Conservation (phyloP, 2,113 vertebrate genomes). For the Podarcis cretensis region DNA sequence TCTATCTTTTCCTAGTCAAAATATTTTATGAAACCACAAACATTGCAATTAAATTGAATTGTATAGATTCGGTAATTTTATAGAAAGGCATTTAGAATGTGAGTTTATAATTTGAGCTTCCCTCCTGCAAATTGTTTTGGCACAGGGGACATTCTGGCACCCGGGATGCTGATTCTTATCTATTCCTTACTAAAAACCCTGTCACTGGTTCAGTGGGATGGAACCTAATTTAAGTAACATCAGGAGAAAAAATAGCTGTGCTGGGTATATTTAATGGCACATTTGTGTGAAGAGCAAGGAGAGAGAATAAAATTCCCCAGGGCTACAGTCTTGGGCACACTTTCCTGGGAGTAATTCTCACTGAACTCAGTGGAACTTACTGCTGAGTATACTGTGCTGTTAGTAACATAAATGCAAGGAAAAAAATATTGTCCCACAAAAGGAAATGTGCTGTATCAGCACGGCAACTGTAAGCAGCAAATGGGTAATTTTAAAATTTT, state of each 20-base stretch:
- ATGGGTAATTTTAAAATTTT: slow-evolving; percentile 32
- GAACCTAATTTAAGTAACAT: slow-evolving; percentile 14
- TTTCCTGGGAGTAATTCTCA: no score
- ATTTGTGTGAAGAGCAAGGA: slow-evolving; percentile 33
- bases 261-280: slow-evolving; percentile 25
- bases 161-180: not conserved
- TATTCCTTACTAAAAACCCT: not conserved
- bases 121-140: not conserved
- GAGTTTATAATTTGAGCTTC: not conserved
- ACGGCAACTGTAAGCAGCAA: slow-evolving; percentile 15
- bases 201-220: not conserved
- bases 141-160: not conserved
- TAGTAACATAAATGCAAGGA: slow-evolving; percentile 29
- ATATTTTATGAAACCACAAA: not conserved
- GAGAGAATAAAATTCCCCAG: not conserved
- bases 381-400: not conserved
- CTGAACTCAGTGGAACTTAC: no score
- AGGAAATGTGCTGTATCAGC: slow-evolving; percentile 10
- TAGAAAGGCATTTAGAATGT: not conserved
- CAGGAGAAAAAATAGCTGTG: slow-evolving; percentile 33
- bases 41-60: not conserved
- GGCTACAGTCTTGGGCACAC: no score
- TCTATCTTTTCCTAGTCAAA: not conserved
- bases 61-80: not conserved
- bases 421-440: slow-evolving; percentile 33